A percentile compares a stretch with the other conserved stretches of the same genome.
phyloP scores from a whole-genome alignment of 2,888 invertebrate genomes.

The Pomacea canaliculata region DNA sequence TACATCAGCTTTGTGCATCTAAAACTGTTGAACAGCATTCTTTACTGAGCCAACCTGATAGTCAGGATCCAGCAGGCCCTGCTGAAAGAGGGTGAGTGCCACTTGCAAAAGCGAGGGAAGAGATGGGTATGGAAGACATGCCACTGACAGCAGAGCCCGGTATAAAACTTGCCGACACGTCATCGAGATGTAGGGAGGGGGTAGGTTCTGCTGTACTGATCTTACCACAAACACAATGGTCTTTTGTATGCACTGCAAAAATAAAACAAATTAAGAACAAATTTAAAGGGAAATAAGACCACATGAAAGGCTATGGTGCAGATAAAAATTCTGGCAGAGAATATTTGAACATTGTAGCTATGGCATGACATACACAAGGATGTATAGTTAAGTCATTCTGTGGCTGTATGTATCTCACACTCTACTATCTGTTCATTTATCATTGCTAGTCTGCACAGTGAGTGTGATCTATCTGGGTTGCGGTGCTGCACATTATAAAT shows the following conservation, averaged over 20 bases:
- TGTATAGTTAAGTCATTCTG: too few species aligned
- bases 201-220: slow-evolving; percentile 1
- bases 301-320: too few species aligned
- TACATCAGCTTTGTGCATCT: too few species aligned
- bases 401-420: too few species aligned
- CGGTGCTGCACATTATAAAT: too few species aligned
- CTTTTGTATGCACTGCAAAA: not conserved
- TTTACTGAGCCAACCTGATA: slow-evolving; percentile 2
- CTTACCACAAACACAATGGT: not conserved
- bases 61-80: not conserved
- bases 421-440: too few species aligned
- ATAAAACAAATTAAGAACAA: not conserved
- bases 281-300: too few species aligned
- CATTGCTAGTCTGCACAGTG: too few species aligned
- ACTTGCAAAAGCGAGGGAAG: not conserved
- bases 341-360: too few species aligned
- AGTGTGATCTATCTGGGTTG: too few species aligned
- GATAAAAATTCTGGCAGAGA: too few species aligned
- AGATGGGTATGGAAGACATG: not conserved
- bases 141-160: not conserved
- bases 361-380: too few species aligned
- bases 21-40: not conserved
- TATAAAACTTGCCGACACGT: slow-evolving; percentile 11
- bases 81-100: slow-evolving; percentile 9
- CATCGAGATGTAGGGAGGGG: not conserved